phyloP scores from a whole-genome alignment of 1,140 invertebrate genomes.

The Anoplophora glabripennis region DNA sequence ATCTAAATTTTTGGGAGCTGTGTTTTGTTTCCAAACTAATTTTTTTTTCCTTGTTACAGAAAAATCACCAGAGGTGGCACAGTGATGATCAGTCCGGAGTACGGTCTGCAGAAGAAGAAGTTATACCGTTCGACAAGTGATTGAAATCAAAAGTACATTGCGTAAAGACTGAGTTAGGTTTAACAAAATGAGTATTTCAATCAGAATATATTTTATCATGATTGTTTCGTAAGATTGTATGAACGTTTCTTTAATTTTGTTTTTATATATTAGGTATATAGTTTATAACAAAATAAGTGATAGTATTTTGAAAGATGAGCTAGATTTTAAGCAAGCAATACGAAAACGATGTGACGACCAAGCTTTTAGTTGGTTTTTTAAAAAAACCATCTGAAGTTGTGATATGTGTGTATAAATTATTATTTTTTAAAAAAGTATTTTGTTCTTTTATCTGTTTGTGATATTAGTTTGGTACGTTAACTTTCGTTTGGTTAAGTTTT shows the following conservation, averaged over 20 bases:
- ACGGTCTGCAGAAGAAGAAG: conserved; percentile 43
- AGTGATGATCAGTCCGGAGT: conserved; percentile 44
- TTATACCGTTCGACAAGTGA: conserved; percentile 38
- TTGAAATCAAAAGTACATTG: neutral
- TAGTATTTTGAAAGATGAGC: neutral
- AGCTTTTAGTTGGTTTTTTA: too few species aligned
- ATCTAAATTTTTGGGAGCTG: too few species aligned
- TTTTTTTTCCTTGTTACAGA: conserved; percentile 36
- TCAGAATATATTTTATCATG: neutral
- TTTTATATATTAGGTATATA: neutral
- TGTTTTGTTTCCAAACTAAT: too few species aligned
- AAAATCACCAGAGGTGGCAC: conserved; percentile 45
- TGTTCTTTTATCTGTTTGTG: conserved; percentile 3
- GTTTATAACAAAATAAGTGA: neutral
- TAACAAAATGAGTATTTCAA: neutral
- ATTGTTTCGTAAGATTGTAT: neutral
- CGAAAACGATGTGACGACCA: neutral
- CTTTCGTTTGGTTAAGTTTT: neutral
- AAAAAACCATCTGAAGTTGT: neutral
- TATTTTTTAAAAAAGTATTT: conserved; percentile 1
- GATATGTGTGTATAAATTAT: conserved; percentile 5
- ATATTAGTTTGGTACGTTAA: conserved; percentile 6
- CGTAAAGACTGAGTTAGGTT: neutral
- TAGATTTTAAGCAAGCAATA: neutral
- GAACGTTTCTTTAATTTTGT: neutral